These are phyloP conservation scores for Drosophila pseudoananassae DNA, from an alignment of 1,140 invertebrate species.

Conservation along the genomic window DNA sequence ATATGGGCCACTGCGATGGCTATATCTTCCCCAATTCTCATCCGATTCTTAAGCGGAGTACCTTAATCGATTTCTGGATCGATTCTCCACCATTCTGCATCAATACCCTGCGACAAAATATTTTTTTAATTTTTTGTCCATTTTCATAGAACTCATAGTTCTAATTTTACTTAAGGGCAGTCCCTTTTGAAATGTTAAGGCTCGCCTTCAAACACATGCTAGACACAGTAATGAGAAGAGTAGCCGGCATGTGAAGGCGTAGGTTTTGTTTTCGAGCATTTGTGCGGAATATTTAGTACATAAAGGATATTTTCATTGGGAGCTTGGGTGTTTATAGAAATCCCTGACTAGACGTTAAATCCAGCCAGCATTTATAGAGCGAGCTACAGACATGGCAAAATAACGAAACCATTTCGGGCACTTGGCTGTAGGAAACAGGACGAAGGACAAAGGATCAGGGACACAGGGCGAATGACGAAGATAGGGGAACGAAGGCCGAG, in stretches of 20 bases:
- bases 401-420: conserved; percentile 49
- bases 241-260: not conserved
- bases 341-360: conserved; percentile 72
- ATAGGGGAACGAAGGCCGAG: not conserved
- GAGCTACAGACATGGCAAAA: conserved; percentile 28
- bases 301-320: conserved; percentile 7
- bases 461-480: too few species aligned
- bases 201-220: too few species aligned
- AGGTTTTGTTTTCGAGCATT: not conserved
- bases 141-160: too few species aligned
- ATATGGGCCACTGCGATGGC: too few species aligned
- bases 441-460: conserved; percentile 9
- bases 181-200: too few species aligned
- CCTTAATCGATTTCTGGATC: too few species aligned
- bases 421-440: conserved; percentile 24
- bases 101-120: too few species aligned
- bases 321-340: conserved; percentile 63
- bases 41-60: too few species aligned
- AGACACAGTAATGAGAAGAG: not conserved
- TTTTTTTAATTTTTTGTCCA: too few species aligned
- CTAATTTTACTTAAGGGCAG: too few species aligned
- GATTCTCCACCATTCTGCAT: too few species aligned
- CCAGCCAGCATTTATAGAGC: conserved; percentile 59
- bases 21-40: too few species aligned
- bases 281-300: not conserved